Evolutionary conservation across 37 sponge, comb jelly and placozoan genomes (phyloP).

Genomic region (Cladorhizidae sp.): DNA sequence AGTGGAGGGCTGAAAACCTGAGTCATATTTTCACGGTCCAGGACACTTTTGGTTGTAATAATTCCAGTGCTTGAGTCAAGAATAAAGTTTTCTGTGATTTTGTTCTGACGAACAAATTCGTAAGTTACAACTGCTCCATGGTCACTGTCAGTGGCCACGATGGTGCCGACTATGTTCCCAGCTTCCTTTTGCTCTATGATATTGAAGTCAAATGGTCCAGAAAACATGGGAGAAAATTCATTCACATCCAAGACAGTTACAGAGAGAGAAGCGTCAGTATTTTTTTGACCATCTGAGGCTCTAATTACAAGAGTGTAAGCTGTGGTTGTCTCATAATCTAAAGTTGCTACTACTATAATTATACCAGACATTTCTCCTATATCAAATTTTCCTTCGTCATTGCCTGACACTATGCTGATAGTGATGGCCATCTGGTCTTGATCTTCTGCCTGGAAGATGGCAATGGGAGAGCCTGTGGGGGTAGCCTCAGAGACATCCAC

Average conservation of each 20-base stretch:
- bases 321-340: conserved; percentile 64
- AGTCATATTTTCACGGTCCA: conserved; percentile 63
- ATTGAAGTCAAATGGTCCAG: conserved; percentile 6
- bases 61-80: conserved; percentile 31
- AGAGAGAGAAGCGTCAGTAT: conserved; percentile 1
- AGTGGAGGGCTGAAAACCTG: conserved; percentile 28
- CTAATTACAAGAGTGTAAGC: conserved; percentile 39
- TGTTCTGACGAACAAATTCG: neutral
- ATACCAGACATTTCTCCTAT: conserved; percentile 39
- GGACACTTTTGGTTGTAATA: conserved; percentile 32
- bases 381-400: conserved; percentile 43
- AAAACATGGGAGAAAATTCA: conserved; percentile 67
- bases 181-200: conserved; percentile 36
- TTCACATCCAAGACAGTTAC: conserved; percentile 78
- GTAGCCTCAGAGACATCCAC: conserved; percentile 46
- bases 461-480: conserved; percentile 6
- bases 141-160: conserved; percentile 53
- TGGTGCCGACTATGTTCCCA: conserved; percentile 20
- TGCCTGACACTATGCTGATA: conserved; percentile 9
- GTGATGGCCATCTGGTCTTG: conserved; percentile 18
- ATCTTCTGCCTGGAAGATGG: conserved; percentile 42
- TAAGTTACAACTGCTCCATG: conserved; percentile 12
- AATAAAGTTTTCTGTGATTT: neutral
- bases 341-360: conserved; percentile 19
- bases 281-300: conserved; percentile 35